Base-by-base conservation (phyloP, 64 coral and sea anemone genomes). In the Pocillopora verrucosa region DNA sequence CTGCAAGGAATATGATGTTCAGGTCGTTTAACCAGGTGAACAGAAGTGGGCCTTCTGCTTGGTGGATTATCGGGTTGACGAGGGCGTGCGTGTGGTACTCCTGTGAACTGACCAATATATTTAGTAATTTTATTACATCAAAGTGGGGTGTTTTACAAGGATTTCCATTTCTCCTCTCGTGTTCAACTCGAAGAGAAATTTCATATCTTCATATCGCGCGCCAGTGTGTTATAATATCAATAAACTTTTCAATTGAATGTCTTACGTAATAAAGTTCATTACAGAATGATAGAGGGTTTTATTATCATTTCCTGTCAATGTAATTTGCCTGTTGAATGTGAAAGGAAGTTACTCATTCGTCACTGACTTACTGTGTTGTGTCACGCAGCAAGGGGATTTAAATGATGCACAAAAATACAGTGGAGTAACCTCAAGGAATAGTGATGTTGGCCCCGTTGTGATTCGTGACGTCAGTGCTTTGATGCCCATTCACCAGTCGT, bases 381-480 rank as follows among this genome's bases (percentile, higher is more conserved):
- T 72, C 13, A 72, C 26, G 11, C 82, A 85, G 82, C 63, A 70
- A 85, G 82, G 72, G 20, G 82, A 85, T 65, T 13, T 57, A 58
- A 63, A 72, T 11, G 82, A 85, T 22, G 41, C 36, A 30, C 82
- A 85, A 56, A 85, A 72, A 36, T 85, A 85, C 65, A 25, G 82
- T 72, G 82, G 82, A n/a, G 82, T 85, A 4, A 65, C 82, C 64
- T 85, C 82, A 41, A 34, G 82, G 12, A 85, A 24, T 56, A 76
- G 60, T 13, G 72, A 78, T 87, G 69, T 69, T 76, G 83, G 90
- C 20, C 76, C 83, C 11, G 93, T 94, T 60, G 85, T 87, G 34
- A 86, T 94, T 65, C 89, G 89, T 87, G 93, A 94, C 89, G 88
- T 87, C 22, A 90, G 88, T 19, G 77, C 77, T 11, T 65, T 94